phyloP scores from a whole-genome alignment of 2,113 vertebrate species.

The Xenopus borealis region DNA sequence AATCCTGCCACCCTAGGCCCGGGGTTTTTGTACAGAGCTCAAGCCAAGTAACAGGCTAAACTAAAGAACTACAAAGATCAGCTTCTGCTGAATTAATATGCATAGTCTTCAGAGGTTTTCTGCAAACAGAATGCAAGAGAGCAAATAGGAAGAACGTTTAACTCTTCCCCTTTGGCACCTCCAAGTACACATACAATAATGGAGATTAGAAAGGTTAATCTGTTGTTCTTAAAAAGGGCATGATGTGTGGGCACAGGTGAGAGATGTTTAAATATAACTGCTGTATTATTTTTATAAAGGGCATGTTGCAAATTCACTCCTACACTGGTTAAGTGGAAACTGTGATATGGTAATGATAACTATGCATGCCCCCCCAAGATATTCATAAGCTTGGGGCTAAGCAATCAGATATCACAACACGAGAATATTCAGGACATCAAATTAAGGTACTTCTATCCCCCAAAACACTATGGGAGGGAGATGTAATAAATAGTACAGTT shows the following conservation, averaged over 20 bases:
- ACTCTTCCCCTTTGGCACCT: background rate
- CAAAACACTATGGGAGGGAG: no score
- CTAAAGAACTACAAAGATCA: constrained; percentile 37
- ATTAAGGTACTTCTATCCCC: no score
- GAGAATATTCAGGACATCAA: no score
- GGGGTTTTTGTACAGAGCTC: no score
- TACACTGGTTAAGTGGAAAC: no score
- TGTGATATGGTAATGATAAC: no score
- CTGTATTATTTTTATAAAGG: background rate
- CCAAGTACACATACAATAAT: no score
- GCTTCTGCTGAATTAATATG: constrained; percentile 43
- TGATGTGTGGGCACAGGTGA: background rate
- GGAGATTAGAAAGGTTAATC: background rate
- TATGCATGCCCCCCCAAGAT: no score
- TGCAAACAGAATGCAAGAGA: constrained; percentile 32
- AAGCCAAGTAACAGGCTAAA: constrained; percentile 33
- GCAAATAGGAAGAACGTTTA: constrained; percentile 11
- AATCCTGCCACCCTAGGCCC: no score
- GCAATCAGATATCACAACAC: no score
- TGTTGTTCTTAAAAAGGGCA: background rate
- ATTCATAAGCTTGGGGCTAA: no score
- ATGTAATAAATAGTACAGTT: no score
- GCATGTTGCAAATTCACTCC: background rate
- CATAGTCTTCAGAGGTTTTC: constrained; percentile 36
- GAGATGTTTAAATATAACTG: background rate